These are phyloP conservation scores for Brassicogethes aeneus DNA, from an alignment of 2,888 invertebrate genomes.

Conservation along the genomic window DNA sequence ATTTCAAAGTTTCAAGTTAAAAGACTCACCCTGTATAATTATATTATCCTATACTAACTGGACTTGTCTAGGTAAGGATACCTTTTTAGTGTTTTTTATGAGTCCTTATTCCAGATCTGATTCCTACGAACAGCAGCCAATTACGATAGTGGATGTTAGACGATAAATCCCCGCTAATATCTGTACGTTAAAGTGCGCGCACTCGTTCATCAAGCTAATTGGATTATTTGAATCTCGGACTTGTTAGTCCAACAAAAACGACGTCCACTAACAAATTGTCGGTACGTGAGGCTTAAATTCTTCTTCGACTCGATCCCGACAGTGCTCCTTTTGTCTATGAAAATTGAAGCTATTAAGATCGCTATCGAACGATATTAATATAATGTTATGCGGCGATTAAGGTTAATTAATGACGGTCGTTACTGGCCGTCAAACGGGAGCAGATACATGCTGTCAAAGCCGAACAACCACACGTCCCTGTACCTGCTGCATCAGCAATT, in stretches of 20 bases:
- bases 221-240: conserved; percentile 26
- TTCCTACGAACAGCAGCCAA: neutral
- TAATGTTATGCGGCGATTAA: conserved; percentile 1
- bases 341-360: neutral
- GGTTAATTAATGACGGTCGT: neutral
- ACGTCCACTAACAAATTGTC: neutral
- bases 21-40: no score
- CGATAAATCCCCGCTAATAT: neutral
- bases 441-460: neutral
- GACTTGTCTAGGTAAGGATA: no score
- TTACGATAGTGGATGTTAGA: neutral
- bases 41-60: no score
- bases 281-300: neutral
- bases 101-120: neutral
- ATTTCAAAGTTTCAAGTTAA: no score
- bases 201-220: conserved; percentile 24
- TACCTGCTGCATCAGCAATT: no score
- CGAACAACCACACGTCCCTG: no score
- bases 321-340: neutral
- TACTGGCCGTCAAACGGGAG: neutral
- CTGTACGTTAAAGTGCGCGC: neutral
- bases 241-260: conserved; percentile 11
- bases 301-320: neutral
- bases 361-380: conserved; percentile 1
- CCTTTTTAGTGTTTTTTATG: no score